Conservation (phyloP, 2,797 vertebrate genomes). For the Sternotherus odoratus region DNA sequence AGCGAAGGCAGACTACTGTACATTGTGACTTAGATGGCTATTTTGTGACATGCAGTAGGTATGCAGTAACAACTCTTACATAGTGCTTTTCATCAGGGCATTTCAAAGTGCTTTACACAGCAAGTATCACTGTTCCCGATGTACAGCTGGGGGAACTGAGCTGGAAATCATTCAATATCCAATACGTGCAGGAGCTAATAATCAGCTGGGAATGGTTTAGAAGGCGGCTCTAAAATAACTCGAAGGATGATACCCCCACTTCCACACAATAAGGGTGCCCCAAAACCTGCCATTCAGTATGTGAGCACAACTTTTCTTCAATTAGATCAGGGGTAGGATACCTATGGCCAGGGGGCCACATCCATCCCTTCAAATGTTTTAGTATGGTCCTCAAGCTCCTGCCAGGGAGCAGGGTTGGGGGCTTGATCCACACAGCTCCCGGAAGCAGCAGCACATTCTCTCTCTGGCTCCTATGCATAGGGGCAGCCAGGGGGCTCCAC, state of each 20-base stretch:
- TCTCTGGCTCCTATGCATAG: no score
- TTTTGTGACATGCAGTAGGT: neutral
- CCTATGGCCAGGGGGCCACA: no score
- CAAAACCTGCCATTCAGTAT: conserved; percentile 28
- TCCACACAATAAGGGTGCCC: conserved; percentile 1
- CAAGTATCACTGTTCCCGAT: neutral
- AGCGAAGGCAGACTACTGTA: neutral
- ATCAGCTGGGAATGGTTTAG: neutral
- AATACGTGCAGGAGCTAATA: neutral
- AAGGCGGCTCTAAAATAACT: neutral
- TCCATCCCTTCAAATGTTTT: no score
- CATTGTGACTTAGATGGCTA: neutral
- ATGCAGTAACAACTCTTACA: neutral
- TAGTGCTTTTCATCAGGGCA: neutral
- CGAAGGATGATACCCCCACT: neutral
- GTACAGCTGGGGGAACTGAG: neutral
- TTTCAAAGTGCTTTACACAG: neutral
- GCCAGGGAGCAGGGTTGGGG: no score
- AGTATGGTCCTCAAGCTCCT: no score
- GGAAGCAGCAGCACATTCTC: no score
- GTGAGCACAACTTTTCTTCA: conserved; percentile 46
- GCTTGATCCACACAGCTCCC: no score
- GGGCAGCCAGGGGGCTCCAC: no score
- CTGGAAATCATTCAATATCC: neutral
- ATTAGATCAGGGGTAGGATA: conserved; percentile 37